Conservation (phyloP, 2,888 invertebrate species). For the Leucozona laternaria region DNA sequence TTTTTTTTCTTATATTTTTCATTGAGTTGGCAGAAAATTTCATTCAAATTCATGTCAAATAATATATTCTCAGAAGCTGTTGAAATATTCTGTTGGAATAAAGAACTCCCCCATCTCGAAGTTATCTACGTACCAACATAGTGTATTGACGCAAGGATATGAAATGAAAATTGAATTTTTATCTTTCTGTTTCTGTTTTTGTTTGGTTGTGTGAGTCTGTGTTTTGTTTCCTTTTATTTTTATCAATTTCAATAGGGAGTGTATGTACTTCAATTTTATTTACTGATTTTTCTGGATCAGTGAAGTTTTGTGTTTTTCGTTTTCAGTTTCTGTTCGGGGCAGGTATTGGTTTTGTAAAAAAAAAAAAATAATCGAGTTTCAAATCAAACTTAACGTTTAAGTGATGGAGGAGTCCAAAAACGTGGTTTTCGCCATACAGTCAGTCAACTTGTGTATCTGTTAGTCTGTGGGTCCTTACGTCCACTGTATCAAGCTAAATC, state of each 20-base stretch:
- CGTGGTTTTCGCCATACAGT: too few relatives aligned
- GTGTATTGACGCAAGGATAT: conserved; percentile 46
- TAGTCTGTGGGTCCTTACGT: too few relatives aligned
- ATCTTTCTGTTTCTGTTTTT: conserved; percentile 49
- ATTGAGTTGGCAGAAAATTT: conserved; percentile 49
- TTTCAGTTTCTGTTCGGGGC: too few relatives aligned
- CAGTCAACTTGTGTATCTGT: too few relatives aligned
- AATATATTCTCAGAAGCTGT: conserved; percentile 42
- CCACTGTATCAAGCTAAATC: too few relatives aligned
- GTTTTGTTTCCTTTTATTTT: conserved; percentile 43
- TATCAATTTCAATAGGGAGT: conserved; percentile 59
- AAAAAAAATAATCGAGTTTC: too few relatives aligned
- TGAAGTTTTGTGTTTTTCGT: background rate
- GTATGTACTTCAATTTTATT: conserved; percentile 49
- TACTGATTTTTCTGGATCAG: conserved; percentile 24
- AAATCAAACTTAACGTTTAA: too few relatives aligned
- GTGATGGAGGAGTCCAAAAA: too few relatives aligned
- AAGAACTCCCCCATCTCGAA: background rate
- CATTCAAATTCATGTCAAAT: conserved; percentile 65
- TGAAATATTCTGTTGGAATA: conserved; percentile 11
- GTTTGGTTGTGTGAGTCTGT: conserved; percentile 7
- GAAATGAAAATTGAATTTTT: conserved; percentile 71
- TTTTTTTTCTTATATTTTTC: conserved; percentile 26
- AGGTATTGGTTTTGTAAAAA: too few relatives aligned
- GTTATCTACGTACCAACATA: background rate